Conservation (phyloP, 1,140 invertebrate genomes). For the Euura lappo region DNA sequence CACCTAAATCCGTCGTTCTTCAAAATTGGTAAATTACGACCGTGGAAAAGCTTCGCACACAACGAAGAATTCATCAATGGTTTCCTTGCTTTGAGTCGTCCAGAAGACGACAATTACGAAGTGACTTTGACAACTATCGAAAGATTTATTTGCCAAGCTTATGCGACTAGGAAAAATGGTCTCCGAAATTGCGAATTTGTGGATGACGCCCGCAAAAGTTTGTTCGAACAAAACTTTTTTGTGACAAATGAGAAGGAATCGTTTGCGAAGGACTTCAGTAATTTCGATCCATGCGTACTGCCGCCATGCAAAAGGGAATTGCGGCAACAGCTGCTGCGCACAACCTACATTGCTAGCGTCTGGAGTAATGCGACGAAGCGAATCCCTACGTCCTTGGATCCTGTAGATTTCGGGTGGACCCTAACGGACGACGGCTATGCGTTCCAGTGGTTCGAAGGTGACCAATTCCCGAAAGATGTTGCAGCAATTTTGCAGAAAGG, state of each 20-base stretch:
- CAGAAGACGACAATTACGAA: too few species aligned
- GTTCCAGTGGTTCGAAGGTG: too few species aligned
- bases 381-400: conserved; percentile 13
- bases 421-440: too few species aligned
- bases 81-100: too few species aligned
- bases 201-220: conserved; percentile 15
- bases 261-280: conserved; percentile 27
- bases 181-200: conserved; percentile 13
- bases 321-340: conserved; percentile 22
- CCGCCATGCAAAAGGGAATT: conserved; percentile 25
- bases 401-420: conserved; percentile 16
- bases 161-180: too few species aligned
- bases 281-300: conserved; percentile 31
- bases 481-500: too few species aligned
- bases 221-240: conserved; percentile 29
- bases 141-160: conserved; percentile 28
- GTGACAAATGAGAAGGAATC: conserved; percentile 18
- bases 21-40: too few species aligned
- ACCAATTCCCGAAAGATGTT: too few species aligned
- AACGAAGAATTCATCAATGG: conserved; percentile 21
- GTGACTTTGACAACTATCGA: conserved; percentile 22
- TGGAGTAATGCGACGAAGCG: conserved; percentile 27
- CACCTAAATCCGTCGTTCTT: too few species aligned
- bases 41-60: too few species aligned
- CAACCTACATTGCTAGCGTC: conserved; percentile 27